These are phyloP conservation scores for Tamandua tetradactyla DNA, from an alignment of 2,797 vertebrate species.

Conservation along the genomic window DNA sequence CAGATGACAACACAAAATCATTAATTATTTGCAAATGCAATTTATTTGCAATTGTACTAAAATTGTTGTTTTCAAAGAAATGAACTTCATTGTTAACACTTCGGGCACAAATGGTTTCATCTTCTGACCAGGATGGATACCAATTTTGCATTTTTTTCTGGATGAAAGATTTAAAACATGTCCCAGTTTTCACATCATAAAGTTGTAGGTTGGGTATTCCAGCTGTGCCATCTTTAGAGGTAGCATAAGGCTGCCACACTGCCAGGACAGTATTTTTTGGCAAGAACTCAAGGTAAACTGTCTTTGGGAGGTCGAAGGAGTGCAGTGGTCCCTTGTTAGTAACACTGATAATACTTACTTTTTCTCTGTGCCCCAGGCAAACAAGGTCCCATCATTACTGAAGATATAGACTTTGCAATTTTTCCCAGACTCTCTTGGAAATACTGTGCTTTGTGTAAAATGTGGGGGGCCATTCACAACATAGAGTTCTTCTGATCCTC, in stretches of 20 bases:
- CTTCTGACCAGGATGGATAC: slow-evolving; percentile 96
- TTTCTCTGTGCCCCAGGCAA: slow-evolving; percentile 94
- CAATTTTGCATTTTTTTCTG: slow-evolving; percentile 96
- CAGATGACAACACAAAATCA: slow-evolving; percentile 93
- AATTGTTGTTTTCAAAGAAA: slow-evolving; percentile 96
- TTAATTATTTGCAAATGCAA: slow-evolving; percentile 97
- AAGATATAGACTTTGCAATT: slow-evolving; percentile 90
- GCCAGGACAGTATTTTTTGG: slow-evolving; percentile 91
- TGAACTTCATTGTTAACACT: slow-evolving; percentile 98
- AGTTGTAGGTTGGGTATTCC: slow-evolving; percentile 94
- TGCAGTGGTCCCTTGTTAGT: slow-evolving; percentile 84
- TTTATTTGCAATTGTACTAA: slow-evolving; percentile 94
- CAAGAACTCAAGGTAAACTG: slow-evolving; percentile 90
- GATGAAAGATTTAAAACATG: slow-evolving; percentile 92
- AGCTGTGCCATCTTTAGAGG: slow-evolving; percentile 90
- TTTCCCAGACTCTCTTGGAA: slow-evolving; percentile 85
- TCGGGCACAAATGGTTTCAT: slow-evolving; percentile 93
- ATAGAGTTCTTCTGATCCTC: slow-evolving; percentile 82
- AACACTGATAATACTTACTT: slow-evolving; percentile 88
- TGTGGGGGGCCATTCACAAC: slow-evolving; percentile 83
- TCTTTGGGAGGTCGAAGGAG: slow-evolving; percentile 93
- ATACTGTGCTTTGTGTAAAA: slow-evolving; percentile 87
- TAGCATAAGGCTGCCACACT: slow-evolving; percentile 93
- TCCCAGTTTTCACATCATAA: slow-evolving; percentile 90
- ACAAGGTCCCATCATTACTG: slow-evolving; percentile 93